Evolutionary conservation across 2,888 invertebrate species (phyloP).

Genomic region (Mycalesis mineus): DNA sequence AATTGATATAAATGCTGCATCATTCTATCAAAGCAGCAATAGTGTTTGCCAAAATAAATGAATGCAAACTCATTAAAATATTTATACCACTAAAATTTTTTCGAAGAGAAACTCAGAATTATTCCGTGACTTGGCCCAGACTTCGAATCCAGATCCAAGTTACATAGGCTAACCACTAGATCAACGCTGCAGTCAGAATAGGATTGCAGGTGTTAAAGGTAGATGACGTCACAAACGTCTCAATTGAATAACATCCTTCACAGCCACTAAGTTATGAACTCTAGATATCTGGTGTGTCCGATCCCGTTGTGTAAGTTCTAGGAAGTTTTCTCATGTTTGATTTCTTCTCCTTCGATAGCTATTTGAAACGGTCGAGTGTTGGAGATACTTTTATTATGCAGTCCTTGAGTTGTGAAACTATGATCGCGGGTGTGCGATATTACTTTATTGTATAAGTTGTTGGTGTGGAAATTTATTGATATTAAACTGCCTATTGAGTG

Average conservation of each 20-base stretch:
- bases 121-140: no score
- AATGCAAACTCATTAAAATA: no score
- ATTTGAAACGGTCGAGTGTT: neutral
- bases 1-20: no score
- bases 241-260: neutral
- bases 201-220: no score
- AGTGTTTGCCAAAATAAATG: no score
- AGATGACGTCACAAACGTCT: neutral
- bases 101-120: no score
- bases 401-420: constrained; percentile 1
- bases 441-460: neutral
- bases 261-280: neutral
- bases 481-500: no score
- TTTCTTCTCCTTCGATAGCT: constrained; percentile 5
- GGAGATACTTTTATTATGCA: constrained; percentile 14
- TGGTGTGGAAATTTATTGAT: neutral
- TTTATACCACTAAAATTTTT: no score
- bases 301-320: neutral
- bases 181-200: no score
- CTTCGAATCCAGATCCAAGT: no score
- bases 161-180: no score
- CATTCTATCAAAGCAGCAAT: no score
- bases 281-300: neutral
- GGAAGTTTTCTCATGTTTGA: constrained; percentile 8
- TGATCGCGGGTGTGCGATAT: neutral